Base-by-base conservation (phyloP, 1,140 invertebrate species). In the Danaus plexippus region DNA sequence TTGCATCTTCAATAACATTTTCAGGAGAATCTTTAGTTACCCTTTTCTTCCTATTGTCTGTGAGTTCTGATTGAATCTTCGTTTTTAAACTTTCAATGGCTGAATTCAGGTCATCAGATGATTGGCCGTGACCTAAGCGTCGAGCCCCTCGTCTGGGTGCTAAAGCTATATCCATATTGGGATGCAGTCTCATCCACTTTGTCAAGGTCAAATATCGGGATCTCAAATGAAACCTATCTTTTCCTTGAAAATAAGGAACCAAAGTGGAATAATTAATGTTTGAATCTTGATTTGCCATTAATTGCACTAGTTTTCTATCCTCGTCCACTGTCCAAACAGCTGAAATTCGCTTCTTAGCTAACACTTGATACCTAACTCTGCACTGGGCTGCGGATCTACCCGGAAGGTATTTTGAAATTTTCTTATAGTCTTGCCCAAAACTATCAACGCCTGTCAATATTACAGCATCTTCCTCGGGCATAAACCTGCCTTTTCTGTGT, bases 401-500 rank as follows among this genome's bases (percentile, higher is more conserved):
- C n/a, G 77, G 75, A 11, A 87, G 43, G 52, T 63, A 83, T 43
- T 70, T 62, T n/a, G 59, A 49, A 57, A 84, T 77, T 59, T 66
- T 78, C 44, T 64, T 75, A 54, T 90, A 93, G 66, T 92, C 88
- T 1, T 64, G 68, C 1, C 92, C 92, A 79, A 89, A 92, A 58
- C 90, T 89, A 9, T 87, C 75, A 0, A 90, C 83, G 54, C 89
- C 89, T n/a, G 89, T 82, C 6, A 89, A 63, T 2, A 94, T 76
- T 11, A 90, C 80, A 9, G 89, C 66, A 69, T 93, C 91, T 77
- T 93, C 92, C 54, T 88, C 88, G 9, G 77, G 57, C 0, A 89
- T 88, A 67, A 93, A 92, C 63, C 88, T 81, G 7, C 90, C 90
- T 71, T 90, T 91, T 41, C 67, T 87, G 74, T 85, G 87, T 43